Evolutionary conservation across 2,888 invertebrate genomes (phyloP).

Genomic region (Cactoblastis cactorum): DNA sequence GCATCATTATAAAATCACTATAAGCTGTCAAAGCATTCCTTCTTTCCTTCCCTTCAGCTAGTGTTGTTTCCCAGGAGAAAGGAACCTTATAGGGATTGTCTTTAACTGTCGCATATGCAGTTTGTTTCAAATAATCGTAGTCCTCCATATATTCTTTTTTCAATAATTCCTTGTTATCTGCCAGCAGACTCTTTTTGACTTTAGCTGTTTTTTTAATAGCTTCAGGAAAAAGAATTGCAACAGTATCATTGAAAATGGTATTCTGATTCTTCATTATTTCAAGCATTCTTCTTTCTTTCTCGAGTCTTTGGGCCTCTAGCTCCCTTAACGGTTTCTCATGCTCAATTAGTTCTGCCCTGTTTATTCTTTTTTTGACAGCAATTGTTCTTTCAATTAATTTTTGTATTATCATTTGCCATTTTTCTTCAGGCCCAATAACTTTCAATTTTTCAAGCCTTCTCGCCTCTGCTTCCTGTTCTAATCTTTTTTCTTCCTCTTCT

Average conservation of each 20-base stretch:
- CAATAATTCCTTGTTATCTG: constrained; percentile 55
- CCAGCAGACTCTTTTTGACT: constrained; percentile 60
- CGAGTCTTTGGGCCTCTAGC: constrained; percentile 76
- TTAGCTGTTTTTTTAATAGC: constrained; percentile 70
- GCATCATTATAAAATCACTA: constrained; percentile 51
- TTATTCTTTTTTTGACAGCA: constrained; percentile 81
- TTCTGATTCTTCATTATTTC: constrained; percentile 79
- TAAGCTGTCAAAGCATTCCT: constrained; percentile 64
- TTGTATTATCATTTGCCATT: constrained; percentile 82
- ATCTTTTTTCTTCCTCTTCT: constrained; percentile 65
- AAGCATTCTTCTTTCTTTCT: constrained; percentile 78
- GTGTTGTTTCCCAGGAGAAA: constrained; percentile 79
- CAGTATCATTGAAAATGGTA: constrained; percentile 82
- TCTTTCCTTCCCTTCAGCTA: constrained; percentile 72
- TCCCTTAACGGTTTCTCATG: constrained; percentile 80
- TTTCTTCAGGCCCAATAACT: constrained; percentile 68
- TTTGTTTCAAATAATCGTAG: constrained; percentile 46
- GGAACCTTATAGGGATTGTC: constrained; percentile 66
- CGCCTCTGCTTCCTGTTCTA: constrained; percentile 73
- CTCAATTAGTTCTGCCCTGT: constrained; percentile 79
- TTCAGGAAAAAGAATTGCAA: constrained; percentile 81
- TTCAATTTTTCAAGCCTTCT: constrained; percentile 57
- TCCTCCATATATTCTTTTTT: constrained; percentile 58
- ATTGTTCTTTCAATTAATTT: constrained; percentile 82
- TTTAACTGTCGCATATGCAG: constrained; percentile 56